Evolutionary conservation across 2,113 vertebrate species (phyloP), one percentile per base, ranked within the genome.

Genomic region (Meriones unguiculatus): DNA sequence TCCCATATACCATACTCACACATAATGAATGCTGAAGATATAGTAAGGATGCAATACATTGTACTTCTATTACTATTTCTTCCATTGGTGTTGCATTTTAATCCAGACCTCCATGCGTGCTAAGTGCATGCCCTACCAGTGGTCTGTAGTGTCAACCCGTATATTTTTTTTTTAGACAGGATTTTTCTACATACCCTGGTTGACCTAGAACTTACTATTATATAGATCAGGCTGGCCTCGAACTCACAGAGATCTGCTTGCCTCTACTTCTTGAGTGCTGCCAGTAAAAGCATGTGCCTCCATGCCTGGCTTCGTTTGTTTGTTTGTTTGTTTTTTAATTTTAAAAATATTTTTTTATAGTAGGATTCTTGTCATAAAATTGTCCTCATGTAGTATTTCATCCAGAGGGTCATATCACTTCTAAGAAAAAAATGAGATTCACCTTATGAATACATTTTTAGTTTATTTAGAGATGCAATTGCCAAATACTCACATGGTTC

Each of bases 321-420:
- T n/a, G n/a, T n/a, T n/a, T n/a, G n/a, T n/a, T 20, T 54, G 35
- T 32, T 46, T 67, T 86, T 20, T 64, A 59, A 94, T 84, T 46
- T 46, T 46, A 46, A 46, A 10, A 41, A 50, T 96, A 41, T 46
- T 30, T 90, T 90, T 94, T 90, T 78, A 5, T 84, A 75, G 22
- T 92, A 88, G 69, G 30, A 70, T 59, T n/a, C n/a, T 86, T 65
- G 54, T 95, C 80, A 91, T 95, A 78, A 94, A 89, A 90, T 62
- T 80, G 22, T 85, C 78, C 24, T 93, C n/a, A 35, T 92, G n/a
- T 28, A 93, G 10, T 90, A 91, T 95, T 96, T 95, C 88, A 90
- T 80, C n/a, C 87, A 59, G 67, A 92, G 59, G 54, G 70, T 93
- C 52, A 30, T 32, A 67, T 95, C 76, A 81, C 62, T 94, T 80